Evolutionary conservation across 1,140 invertebrate genomes (phyloP).

Genomic region (Philotrypesis tridentata): DNA sequence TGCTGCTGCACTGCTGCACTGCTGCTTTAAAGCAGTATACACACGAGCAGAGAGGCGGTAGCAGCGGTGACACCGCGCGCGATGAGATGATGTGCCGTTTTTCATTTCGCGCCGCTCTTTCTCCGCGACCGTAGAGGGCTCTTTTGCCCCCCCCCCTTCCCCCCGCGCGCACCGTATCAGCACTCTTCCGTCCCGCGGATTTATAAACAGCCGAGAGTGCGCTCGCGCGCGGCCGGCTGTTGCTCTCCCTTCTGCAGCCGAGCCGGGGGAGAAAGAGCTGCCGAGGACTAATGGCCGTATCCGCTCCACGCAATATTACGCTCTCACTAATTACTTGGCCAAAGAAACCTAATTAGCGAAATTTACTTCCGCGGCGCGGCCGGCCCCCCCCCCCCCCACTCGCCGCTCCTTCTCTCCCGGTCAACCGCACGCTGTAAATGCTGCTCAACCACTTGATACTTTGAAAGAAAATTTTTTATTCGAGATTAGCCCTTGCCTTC

Average conservation of each 20-base stretch:
- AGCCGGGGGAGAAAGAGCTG: not conserved
- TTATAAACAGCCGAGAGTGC: constrained; percentile 14
- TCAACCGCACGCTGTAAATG: constrained; percentile 17
- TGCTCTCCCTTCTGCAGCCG: not conserved
- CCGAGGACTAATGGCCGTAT: constrained; percentile 14
- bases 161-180: no score
- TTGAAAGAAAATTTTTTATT: constrained; percentile 34
- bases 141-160: no score
- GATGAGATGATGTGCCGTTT: constrained; percentile 6
- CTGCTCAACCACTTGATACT: constrained; percentile 19
- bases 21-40: not conserved
- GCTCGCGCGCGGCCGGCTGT: not conserved
- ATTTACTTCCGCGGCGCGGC: constrained; percentile 5
- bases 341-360: constrained; percentile 38
- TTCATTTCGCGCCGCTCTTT: not conserved
- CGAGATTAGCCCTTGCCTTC: not conserved
- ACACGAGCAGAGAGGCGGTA: no score
- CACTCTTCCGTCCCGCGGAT: not conserved
- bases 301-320: constrained; percentile 5
- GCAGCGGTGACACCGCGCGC: no score
- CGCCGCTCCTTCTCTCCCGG: no score
- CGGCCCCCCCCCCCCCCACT: not conserved
- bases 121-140: not conserved
- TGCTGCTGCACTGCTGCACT: not conserved
- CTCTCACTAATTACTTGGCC: constrained; percentile 29